Evolutionary conservation across 2,888 invertebrate species (phyloP).

Genomic region (Nowickia ferox): DNA sequence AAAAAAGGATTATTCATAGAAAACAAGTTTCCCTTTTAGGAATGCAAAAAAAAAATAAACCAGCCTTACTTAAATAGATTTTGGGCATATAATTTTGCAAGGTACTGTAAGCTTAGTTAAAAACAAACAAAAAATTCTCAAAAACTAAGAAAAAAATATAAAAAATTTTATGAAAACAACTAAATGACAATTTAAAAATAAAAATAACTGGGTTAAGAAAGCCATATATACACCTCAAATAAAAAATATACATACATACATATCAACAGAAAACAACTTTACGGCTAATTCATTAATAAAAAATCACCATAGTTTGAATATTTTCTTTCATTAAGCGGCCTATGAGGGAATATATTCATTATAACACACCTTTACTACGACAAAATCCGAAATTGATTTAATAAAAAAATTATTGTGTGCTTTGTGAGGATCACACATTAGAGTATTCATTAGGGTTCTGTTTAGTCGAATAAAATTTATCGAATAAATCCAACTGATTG

Average conservation of each 20-base stretch:
- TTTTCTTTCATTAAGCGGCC: not conserved
- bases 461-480: no score
- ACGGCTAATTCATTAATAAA: conserved; percentile 6
- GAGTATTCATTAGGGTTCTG: no score
- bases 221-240: conserved; percentile 78
- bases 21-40: no score
- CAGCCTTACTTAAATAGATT: no score
- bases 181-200: conserved; percentile 72
- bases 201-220: conserved; percentile 80
- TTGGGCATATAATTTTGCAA: not conserved
- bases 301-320: not conserved
- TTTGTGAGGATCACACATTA: no score
- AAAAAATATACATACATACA: conserved; percentile 9
- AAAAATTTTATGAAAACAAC: not conserved
- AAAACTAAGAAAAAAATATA: not conserved
- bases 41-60: no score
- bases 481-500: no score
- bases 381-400: conserved; percentile 52
- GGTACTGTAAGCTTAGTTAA: not conserved
- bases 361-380: not conserved
- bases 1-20: no score
- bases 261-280: conserved; percentile 17
- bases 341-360: conserved; percentile 27
- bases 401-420: not conserved
- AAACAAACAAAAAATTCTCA: not conserved